Base-by-base conservation (phyloP, 2,888 invertebrate species). In the Drosophila nigritarsus region DNA sequence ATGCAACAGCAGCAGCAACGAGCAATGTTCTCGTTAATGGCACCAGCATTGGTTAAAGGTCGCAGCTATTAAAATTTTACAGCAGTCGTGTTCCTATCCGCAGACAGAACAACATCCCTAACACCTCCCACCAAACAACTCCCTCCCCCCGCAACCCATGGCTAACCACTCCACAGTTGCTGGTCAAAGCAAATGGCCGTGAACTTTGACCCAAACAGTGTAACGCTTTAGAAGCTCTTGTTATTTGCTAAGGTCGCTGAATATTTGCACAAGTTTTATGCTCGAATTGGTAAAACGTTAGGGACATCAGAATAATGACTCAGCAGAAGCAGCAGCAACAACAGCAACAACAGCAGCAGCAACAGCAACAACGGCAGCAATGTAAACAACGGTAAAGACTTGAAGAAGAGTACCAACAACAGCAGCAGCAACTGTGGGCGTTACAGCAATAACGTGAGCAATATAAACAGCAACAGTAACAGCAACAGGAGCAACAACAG, bases 31-130 rank as follows among this genome's bases (percentile, higher is more conserved):
- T 60, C 51, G 64, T 64, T 73, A 73, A 80, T 60, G 51, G 73
- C 73, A 45, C 45, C 45, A 54, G 66, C 62, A 40, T 48, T 54
- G 78, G 72, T 53, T 50, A 34, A 67, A 75, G 62, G 68, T 56
- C 64, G 53, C 50, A 73, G 81, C 89, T 86, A 88, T 88, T 87
- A 87, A 73, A 87, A 78, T 86, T 88, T 82, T 70, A 80, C 72
- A 80, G 59, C 82, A 72, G 62, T 72, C 65, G 65, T 59, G 68
- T n/a, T 55, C 11, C 18, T 27, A 29, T 20, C 36, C 27, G 30
- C 11, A 1, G 24, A 42, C 27, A 36, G 27, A 55, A 51, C n/a
- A 65, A 29, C 50, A 29, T 20, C 29, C 13, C 29, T 1, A 27
- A 4, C 9, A 49, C 42, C 42, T 15, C 34, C n/a, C 27, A 8